These are phyloP conservation scores for Trachelus iudaicus DNA, from an alignment of 2,888 invertebrate genomes.

Conservation along the genomic window DNA sequence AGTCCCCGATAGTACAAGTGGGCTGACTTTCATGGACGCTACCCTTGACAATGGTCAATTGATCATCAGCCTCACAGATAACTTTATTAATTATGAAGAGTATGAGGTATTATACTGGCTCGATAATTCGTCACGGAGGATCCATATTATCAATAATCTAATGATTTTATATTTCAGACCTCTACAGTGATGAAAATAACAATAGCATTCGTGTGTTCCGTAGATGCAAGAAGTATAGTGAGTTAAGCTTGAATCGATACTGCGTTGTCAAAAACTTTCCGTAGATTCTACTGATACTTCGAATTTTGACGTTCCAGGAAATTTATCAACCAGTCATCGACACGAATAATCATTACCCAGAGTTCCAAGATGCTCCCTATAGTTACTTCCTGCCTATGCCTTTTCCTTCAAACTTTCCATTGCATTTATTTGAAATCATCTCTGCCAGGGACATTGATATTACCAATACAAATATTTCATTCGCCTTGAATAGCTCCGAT, in stretches of 20 bases:
- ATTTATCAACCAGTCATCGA: constrained; percentile 25
- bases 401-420: constrained; percentile 29
- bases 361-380: constrained; percentile 28
- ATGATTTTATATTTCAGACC: constrained; percentile 17
- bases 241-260: background rate
- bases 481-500: constrained; percentile 27
- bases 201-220: constrained; percentile 20
- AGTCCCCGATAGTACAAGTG: background rate
- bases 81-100: constrained; percentile 31
- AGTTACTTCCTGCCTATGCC: constrained; percentile 40
- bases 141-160: background rate
- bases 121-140: background rate
- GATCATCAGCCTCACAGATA: constrained; percentile 24
- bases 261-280: background rate
- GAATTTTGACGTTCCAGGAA: constrained; percentile 23
- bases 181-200: constrained; percentile 8
- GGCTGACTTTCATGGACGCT: background rate
- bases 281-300: background rate
- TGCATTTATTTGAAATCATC: constrained; percentile 26
- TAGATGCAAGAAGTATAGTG: constrained; percentile 18
- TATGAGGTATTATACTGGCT: constrained; percentile 26
- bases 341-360: constrained; percentile 33
- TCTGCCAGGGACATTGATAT: constrained; percentile 40
- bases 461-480: constrained; percentile 32
- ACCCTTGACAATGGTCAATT: constrained; percentile 7